Percentiles rank a stretch among this genome's conserved stretches.
These are phyloP conservation scores for Eonycteris spelaea DNA, from an alignment of 2,113 vertebrate species.

Conservation along the genomic window DNA sequence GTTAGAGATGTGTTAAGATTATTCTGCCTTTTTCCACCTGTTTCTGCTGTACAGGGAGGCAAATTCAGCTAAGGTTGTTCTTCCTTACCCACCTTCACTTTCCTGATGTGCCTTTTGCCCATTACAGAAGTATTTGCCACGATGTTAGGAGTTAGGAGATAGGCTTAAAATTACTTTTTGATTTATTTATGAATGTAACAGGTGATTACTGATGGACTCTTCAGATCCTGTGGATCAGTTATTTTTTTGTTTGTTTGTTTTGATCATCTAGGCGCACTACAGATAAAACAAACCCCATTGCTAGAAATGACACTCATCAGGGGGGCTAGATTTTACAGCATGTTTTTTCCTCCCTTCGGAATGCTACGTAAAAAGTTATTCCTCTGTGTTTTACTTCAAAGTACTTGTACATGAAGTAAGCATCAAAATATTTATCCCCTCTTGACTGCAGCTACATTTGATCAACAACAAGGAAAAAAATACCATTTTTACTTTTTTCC, in stretches of 20 bases:
- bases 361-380: not conserved
- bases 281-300: not conserved
- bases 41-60: not conserved
- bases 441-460: not conserved
- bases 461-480: not conserved
- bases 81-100: not conserved
- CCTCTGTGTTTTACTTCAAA: slow-evolving; percentile 43
- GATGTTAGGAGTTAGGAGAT: not conserved
- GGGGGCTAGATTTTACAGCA: not conserved
- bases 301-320: not conserved
- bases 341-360: not conserved
- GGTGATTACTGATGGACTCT: slow-evolving; percentile 19
- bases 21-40: not conserved
- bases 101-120: not conserved
- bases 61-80: not conserved
- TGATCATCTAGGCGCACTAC: not conserved
- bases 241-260: not conserved
- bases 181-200: slow-evolving; percentile 43
- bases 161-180: not conserved
- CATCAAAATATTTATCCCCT: not conserved
- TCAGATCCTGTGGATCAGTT: not conserved
- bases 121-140: not conserved
- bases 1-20: fast-evolving
- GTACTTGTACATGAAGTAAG: not conserved
- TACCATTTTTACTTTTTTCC: not conserved